Evolutionary conservation across 2,888 invertebrate species (phyloP), one percentile per base, ranked within the genome.

Genomic region (Acleris cristana): DNA sequence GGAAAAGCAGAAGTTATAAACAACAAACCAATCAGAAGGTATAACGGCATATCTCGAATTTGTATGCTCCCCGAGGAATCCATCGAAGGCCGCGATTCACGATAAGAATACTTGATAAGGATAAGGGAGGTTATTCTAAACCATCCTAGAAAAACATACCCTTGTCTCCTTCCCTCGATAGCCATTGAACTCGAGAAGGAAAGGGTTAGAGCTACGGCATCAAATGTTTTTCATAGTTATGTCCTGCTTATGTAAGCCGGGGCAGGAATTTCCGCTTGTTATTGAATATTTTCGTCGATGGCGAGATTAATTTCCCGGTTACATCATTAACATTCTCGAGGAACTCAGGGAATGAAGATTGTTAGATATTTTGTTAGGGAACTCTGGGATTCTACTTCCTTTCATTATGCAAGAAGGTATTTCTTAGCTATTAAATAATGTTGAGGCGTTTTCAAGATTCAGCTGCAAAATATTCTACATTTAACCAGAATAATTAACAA

Each of bases 31-130:
- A 67, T 67, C 62, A 48, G 44, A 53, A 57, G 40, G 21, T 19
- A 67, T 63, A 57, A 48, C 45, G 45, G 58, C 30, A 45, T 49
- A 51, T 53, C 45, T 30, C 18, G 44, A 49, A 61, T 66, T 66
- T 66, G 66, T 66, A 66, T 62, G 61, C 66, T 21, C 45, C 56
- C 52, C 61, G 34, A 19, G 66, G 51, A 66, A 62, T 62, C 61
- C 61, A 66, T 66, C 61, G 56, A 48, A 56, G 40, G 61, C 56
- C 21, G 26, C 56, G 65, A 40, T 18, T 49, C 56, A 49, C 56
- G 66, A 61, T 61, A 45, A 52, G 66, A 66, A 66, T 66, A 57
- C 61, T 55, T 57, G 56, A 66, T 66, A 52, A 61, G 65, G 66
- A 48, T 58, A 45, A 48, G 48, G 48, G 18, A 48, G 48, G 48